phyloP scores from a whole-genome alignment of 2,888 invertebrate species.

The Xestia ashworthii region DNA sequence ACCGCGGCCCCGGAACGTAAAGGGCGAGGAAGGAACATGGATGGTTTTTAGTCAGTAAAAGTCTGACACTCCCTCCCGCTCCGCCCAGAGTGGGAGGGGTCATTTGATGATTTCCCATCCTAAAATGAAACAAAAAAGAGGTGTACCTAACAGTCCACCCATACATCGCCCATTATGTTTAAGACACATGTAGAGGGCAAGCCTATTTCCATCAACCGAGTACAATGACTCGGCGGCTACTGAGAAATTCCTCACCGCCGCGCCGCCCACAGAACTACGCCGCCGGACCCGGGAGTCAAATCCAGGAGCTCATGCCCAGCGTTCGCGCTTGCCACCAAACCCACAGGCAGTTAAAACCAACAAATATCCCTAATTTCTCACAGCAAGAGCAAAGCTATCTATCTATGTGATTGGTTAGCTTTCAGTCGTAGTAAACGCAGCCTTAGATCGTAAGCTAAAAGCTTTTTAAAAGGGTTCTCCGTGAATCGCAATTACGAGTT shows the following conservation, averaged over 20 bases:
- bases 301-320: background rate
- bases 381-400: background rate
- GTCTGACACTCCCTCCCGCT: too few species aligned
- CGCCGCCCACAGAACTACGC: too few species aligned
- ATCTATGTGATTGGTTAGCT: background rate
- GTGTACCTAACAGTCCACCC: background rate
- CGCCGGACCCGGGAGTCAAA: background rate
- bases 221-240: background rate
- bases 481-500: slow-evolving; percentile 44
- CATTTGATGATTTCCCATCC: too few species aligned
- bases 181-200: background rate
- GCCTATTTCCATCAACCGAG: background rate
- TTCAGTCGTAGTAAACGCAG: background rate
- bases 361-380: background rate
- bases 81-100: too few species aligned
- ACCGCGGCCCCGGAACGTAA: too few species aligned
- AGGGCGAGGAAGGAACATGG: too few species aligned
- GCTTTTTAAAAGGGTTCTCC: slow-evolving; percentile 50
- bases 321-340: background rate
- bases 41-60: too few species aligned
- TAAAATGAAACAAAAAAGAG: too few species aligned
- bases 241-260: background rate
- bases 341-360: background rate
- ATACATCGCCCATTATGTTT: background rate
- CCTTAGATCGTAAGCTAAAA: slow-evolving; percentile 42